A percentile compares a stretch with the other conserved stretches of the same genome.
phyloP scores from a whole-genome alignment of 2,888 invertebrate species.

The Phaedon cochleariae region DNA sequence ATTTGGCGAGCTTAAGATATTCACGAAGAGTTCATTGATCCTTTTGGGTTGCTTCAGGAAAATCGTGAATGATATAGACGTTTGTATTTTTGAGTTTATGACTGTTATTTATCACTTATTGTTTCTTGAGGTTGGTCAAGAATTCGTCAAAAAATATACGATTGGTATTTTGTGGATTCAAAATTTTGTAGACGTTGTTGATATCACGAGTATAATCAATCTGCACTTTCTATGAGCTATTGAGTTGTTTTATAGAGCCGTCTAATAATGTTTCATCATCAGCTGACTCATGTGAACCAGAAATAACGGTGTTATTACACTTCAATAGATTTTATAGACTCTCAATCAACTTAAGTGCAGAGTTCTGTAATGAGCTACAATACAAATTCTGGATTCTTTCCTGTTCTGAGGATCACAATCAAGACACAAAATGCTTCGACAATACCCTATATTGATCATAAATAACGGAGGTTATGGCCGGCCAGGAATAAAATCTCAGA shows the following conservation, averaged over 20 bases:
- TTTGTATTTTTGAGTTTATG: background rate
- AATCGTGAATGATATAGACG: background rate
- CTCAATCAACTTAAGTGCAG: background rate
- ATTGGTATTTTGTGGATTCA: background rate
- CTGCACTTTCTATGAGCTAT: background rate
- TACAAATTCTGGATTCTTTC: too few relatives aligned
- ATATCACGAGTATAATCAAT: background rate
- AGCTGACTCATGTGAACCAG: background rate
- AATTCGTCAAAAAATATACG: background rate
- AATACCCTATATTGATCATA: too few relatives aligned
- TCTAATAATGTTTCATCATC: background rate
- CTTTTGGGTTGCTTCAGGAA: background rate
- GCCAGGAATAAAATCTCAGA: too few relatives aligned
- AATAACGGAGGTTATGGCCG: too few relatives aligned
- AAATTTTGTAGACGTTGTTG: background rate
- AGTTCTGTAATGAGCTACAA: too few relatives aligned
- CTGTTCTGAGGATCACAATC: too few relatives aligned
- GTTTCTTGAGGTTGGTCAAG: background rate
- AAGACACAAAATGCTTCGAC: too few relatives aligned
- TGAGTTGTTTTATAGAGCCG: background rate
- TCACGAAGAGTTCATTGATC: background rate
- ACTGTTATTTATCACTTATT: background rate
- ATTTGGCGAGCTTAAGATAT: background rate
- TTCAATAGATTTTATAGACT: background rate
- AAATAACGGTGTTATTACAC: background rate